Evolutionary conservation across 2,797 vertebrate species (phyloP).

Genomic region (Coilia nasus): DNA sequence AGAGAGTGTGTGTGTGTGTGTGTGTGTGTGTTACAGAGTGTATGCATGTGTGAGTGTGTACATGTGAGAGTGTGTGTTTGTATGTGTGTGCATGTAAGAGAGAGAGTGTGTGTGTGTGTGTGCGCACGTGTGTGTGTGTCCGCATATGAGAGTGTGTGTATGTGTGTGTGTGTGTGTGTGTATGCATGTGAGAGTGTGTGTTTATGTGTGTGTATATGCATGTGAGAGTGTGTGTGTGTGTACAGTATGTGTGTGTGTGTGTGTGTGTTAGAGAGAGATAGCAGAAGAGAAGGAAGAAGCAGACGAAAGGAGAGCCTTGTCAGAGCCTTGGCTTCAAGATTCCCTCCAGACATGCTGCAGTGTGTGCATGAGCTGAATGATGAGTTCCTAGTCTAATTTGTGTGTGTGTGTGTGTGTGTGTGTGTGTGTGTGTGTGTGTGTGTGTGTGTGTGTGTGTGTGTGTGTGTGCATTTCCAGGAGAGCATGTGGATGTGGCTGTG

Average conservation of each 20-base stretch:
- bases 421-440: neutral
- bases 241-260: no score
- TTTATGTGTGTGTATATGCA: neutral
- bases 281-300: neutral
- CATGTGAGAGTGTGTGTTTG: no score
- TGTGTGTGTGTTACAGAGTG: no score
- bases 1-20: neutral
- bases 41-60: no score
- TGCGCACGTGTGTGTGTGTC: neutral
- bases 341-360: neutral
- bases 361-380: neutral
- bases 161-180: no score
- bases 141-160: neutral
- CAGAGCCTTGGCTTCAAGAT: neutral
- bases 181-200: neutral
- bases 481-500: no score
- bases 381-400: neutral
- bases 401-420: neutral
- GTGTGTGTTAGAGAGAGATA: neutral
- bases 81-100: neutral
- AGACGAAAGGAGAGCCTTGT: slow-evolving; percentile 9
- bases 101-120: neutral
- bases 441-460: slow-evolving; percentile 4
- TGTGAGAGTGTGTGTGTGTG: neutral
- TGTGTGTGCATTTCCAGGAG: neutral